Base-by-base conservation (phyloP, 2,888 invertebrate species). In the Carpatolechia fugitivella region DNA sequence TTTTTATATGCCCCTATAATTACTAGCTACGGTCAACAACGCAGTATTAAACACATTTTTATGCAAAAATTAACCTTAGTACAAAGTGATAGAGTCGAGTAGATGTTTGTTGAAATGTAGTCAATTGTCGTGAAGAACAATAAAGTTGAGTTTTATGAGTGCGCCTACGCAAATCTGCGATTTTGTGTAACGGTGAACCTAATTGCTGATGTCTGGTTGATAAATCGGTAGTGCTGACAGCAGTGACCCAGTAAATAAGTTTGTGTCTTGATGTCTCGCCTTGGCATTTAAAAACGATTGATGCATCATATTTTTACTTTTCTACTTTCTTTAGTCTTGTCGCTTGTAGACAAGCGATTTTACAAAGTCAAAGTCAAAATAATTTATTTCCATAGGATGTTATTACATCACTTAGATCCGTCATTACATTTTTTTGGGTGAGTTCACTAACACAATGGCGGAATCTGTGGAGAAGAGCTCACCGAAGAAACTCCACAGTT, bases 1-100 rank as follows among this genome's bases (percentile, higher is more conserved):
- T 57, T 18, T 54, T 41, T 55, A 20, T 40, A 35, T 35, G 52
- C 30, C 31, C 35, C 18, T 47, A 41, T 57, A 57, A 57, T 57
- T 57, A 57, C 33, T n/a, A n/a, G n/a, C n/a, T 16, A 35, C 13
- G 41, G 40, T 41, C 40, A 11, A 11, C 20, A 8, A 41, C 18
- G 18, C 3, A 18, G 11, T 18, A 1, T 16, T 41, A 1, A 4
- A 35, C 4, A 18, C 11, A n/a, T n/a, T n/a, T n/a, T n/a, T 10
- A 10, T 20, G 8, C 40, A 16, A 40, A 18, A 40, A 40, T 18
- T 10, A 40, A 41, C 40, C 11, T 41, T 41, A 41, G 4, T 36
- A 11, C 16, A 40, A 16, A 40, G 40, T 18, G 16, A 1, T 11
- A 18, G 11, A 11, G 3, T 3, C 3, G 8, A 11, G 8, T 41